Percentiles rank a stretch among this genome's conserved stretches.
phyloP scores from a whole-genome alignment of 2,113 vertebrate genomes.

The Furnarius figulus region DNA sequence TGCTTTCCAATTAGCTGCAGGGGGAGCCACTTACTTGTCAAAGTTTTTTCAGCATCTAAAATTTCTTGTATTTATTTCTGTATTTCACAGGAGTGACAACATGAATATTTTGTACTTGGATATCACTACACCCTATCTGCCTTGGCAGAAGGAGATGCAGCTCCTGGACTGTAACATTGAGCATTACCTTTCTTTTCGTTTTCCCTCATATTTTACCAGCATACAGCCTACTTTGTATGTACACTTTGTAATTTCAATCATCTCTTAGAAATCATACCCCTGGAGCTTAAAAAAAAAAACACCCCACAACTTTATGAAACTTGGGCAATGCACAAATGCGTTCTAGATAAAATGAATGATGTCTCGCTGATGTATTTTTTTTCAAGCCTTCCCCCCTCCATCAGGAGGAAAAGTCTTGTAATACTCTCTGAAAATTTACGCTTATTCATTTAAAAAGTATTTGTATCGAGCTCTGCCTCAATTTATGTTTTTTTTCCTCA shows the following conservation, averaged over 20 bases:
- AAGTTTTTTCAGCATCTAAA: neutral
- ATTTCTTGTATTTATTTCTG: neutral
- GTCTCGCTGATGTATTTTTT: neutral
- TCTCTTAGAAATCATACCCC: neutral
- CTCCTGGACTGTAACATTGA: neutral
- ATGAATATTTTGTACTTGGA: neutral
- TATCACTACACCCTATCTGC: neutral
- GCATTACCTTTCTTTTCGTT: neutral
- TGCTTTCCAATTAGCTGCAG: neutral
- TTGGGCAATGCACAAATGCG: neutral
- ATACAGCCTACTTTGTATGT: neutral
- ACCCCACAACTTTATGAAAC: neutral
- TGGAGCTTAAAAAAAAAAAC: neutral
- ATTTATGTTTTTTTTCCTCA: neutral
- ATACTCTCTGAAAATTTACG: neutral
- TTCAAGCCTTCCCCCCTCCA: neutral
- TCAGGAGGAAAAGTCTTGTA: neutral
- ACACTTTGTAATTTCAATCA: neutral
- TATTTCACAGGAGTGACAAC: neutral
- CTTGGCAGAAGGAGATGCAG: neutral
- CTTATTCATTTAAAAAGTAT: neutral
- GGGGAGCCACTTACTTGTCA: constrained; percentile 16
- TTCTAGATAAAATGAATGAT: neutral
- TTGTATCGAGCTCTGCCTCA: neutral
- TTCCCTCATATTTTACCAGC: neutral